A percentile compares a stretch with the other conserved stretches of the same genome.
Evolutionary conservation across 1,140 invertebrate species (phyloP).

Genomic region (Doryteuthis pealeii): DNA sequence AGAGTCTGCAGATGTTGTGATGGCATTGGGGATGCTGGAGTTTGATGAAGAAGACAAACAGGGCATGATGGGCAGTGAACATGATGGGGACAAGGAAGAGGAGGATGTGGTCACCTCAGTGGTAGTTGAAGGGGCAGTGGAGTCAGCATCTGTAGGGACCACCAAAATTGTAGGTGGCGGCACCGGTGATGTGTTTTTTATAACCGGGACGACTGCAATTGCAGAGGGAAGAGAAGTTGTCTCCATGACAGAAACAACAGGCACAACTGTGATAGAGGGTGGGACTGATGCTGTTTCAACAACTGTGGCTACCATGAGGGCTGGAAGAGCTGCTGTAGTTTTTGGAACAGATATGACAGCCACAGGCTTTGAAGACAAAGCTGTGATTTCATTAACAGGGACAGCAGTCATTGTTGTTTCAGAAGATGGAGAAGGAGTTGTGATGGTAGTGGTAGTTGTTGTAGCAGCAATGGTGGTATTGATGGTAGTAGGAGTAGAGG

Average conservation of each 20-base stretch:
- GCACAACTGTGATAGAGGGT: not conserved
- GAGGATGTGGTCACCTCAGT: conserved; percentile 17
- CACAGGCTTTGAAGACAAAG: no score
- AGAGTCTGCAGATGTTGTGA: not conserved
- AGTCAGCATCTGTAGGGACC: conserved; percentile 9
- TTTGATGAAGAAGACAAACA: not conserved
- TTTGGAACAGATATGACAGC: no score
- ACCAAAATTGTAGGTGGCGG: conserved; percentile 4
- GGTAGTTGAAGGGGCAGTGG: conserved; percentile 23
- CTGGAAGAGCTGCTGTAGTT: no score
- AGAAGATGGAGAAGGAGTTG: no score
- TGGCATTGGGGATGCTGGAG: not conserved
- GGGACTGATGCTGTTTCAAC: not conserved
- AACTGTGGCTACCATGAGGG: not conserved
- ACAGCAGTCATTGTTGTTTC: no score
- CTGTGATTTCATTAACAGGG: no score
- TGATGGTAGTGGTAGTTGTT: not conserved
- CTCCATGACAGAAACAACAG: not conserved
- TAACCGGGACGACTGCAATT: not conserved
- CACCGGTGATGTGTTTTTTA: not conserved
- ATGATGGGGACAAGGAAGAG: conserved; percentile 25
- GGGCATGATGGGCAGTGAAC: not conserved
- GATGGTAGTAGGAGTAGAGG: not conserved
- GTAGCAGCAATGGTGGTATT: not conserved
- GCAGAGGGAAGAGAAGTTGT: not conserved